Percentiles rank a stretch among this genome's conserved stretches.
Conservation (phyloP, 2,113 vertebrate genomes). For the Cavia porcellus region DNA sequence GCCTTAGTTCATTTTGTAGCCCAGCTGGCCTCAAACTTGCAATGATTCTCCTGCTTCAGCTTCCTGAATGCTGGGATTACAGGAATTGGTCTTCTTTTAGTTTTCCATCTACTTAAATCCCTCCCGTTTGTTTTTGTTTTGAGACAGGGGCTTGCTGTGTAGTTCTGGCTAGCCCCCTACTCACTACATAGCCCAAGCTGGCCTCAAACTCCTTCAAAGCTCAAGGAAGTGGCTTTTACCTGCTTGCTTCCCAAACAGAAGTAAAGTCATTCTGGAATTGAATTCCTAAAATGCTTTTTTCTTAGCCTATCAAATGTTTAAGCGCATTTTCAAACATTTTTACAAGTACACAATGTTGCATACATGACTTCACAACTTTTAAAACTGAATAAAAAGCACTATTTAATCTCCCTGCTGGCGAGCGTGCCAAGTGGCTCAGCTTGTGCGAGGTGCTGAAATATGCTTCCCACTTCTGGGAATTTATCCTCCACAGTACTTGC, state of each 20-base stretch:
- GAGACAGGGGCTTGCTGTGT: neutral
- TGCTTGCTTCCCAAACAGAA: slow-evolving; percentile 21
- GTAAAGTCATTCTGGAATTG: neutral
- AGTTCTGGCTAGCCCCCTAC: neutral
- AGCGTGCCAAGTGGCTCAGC: neutral
- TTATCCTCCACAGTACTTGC: neutral
- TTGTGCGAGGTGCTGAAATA: neutral
- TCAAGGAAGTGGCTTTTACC: neutral
- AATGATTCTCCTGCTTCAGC: too few relatives aligned
- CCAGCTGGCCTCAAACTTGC: neutral
- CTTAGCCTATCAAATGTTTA: neutral
- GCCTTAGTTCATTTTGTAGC: neutral
- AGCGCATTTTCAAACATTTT: neutral
- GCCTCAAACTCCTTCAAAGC: neutral
- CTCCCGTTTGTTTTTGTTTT: neutral
- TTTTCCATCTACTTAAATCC: too few relatives aligned
- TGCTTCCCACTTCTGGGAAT: neutral
- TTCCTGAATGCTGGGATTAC: too few relatives aligned
- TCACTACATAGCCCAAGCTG: neutral
- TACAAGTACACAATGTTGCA: neutral
- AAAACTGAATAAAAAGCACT: slow-evolving; percentile 22
- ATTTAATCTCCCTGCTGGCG: neutral
- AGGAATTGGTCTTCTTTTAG: too few relatives aligned
- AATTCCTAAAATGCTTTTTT: slow-evolving; percentile 7
- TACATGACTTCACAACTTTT: neutral